Evolutionary conservation across 2,888 invertebrate species (phyloP).

Genomic region (Watsonalla cultraria): DNA sequence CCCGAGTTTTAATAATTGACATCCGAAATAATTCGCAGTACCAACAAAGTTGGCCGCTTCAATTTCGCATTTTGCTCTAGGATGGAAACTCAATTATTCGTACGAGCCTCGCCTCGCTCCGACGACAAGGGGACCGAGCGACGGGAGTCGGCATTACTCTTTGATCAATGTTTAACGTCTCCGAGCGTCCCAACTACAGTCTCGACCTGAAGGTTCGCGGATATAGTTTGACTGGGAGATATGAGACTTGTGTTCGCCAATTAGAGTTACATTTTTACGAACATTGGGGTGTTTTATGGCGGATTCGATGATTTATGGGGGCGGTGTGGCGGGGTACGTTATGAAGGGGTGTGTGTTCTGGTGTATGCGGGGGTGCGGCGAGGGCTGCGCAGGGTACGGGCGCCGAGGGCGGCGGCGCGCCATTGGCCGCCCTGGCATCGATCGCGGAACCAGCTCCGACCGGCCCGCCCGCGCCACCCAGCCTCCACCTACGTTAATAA

Average conservation of each 20-base stretch:
- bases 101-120: slow-evolving; percentile 48
- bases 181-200: slow-evolving; percentile 50
- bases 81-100: slow-evolving; percentile 78
- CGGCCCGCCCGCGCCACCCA: slow-evolving; percentile 73
- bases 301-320: slow-evolving; percentile 78
- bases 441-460: slow-evolving; percentile 69
- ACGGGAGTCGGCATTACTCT: slow-evolving; percentile 56
- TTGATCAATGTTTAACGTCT: slow-evolving; percentile 69
- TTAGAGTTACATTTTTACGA: slow-evolving; percentile 77
- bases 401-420: slow-evolving; percentile 66
- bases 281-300: slow-evolving; percentile 76
- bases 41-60: slow-evolving; percentile 72
- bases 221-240: slow-evolving; percentile 59
- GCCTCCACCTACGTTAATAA: slow-evolving; percentile 79
- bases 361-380: slow-evolving; percentile 49
- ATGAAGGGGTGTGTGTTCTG: slow-evolving; percentile 18
- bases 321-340: slow-evolving; percentile 67
- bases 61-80: slow-evolving; percentile 76
- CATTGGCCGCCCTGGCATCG: slow-evolving; percentile 76
- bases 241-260: slow-evolving; percentile 70
- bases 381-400: slow-evolving; percentile 66
- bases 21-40: slow-evolving; percentile 70
- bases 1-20: slow-evolving; percentile 70
- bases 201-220: slow-evolving; percentile 43
- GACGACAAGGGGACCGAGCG: slow-evolving; percentile 47